Percentiles rank a stretch among this genome's conserved stretches.
phyloP scores from a whole-genome alignment of 1,140 invertebrate genomes.

The Trinorchestia longiramus region DNA sequence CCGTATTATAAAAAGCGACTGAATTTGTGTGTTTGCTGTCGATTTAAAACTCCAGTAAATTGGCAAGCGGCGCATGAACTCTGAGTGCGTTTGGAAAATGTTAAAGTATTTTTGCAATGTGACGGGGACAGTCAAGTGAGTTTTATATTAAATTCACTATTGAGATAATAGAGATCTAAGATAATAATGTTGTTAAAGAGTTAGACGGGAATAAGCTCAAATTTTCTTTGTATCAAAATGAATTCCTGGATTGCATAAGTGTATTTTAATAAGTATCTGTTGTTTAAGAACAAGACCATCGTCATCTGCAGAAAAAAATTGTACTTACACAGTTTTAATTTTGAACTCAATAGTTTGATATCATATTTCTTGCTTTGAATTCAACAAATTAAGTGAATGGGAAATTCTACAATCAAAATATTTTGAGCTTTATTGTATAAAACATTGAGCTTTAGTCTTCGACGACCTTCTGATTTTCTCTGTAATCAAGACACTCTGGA shows the following conservation, averaged over 20 bases:
- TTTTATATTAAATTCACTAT: neutral
- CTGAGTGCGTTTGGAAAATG: neutral
- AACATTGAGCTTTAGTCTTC: neutral
- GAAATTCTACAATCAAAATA: neutral
- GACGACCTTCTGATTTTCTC: neutral
- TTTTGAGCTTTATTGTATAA: too few relatives aligned
- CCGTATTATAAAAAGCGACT: slow-evolving; percentile 36
- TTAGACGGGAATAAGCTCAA: neutral
- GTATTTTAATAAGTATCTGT: neutral
- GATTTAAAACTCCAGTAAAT: slow-evolving; percentile 42
- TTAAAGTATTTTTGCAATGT: neutral
- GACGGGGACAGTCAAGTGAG: neutral
- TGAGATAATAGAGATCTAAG: neutral
- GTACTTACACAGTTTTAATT: neutral
- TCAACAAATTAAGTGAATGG: neutral
- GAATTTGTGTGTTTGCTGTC: slow-evolving; percentile 46
- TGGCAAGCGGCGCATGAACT: slow-evolving; percentile 29
- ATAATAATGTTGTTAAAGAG: neutral
- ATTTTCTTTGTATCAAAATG: neutral
- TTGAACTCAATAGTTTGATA: neutral
- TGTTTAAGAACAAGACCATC: neutral
- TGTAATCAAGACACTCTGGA: neutral
- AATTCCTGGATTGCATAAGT: neutral
- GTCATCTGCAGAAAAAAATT: neutral
- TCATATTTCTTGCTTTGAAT: neutral